Evolutionary conservation across 2,113 vertebrate species (phyloP), one percentile per base, ranked within the genome.

Genomic region (Cyanocitta stelleri): DNA sequence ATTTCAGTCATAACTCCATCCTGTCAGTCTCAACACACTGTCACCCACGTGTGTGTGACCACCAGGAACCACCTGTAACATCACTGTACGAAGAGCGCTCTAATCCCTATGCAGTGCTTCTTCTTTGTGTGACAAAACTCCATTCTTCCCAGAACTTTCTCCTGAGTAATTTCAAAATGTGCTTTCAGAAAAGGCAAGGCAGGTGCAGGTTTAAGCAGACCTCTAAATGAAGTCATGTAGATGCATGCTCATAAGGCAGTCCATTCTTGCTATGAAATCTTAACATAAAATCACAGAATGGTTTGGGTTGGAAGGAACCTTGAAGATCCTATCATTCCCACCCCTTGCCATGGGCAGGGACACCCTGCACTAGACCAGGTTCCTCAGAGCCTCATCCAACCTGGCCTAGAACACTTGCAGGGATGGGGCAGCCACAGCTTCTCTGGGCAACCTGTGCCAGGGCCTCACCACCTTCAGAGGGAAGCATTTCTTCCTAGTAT

Each of bases 321-420:
- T 67, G 30, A 54, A 54, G 20, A 46, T 59, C 37, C 44, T 3
- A 20, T 41, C 17, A 13, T 75, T 61, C 54, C 46, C 61, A 44
- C 1, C 4, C 9, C 39, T 16, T 68, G 54, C 11, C 54, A 32
- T 13, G 24, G 46, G 1, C 0, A 75, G n/a, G 39, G 62, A 61
- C 13, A 68, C 29, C 5, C 41, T 46, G 13, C 54, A 46, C 13
- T 13, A 10, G 0, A 0, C 16, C 24, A 75, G 16, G 29, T 2
- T n/a, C n/a, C n/a, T 61, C 39, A 9, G 9, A 61, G 71, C 46
- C 21, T 14, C 3, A 4, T n/a, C 69, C 54, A 75, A 16, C n/a
- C 46, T 54, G 54, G 39, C 62, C 62, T 15, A 8, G 62, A 11
- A n/a, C 54, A 68, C n/a, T 30, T 9, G 9, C 69, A 82, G 33